phyloP scores from a whole-genome alignment of 1,140 invertebrate species.

The Brachionus asplanchnoidis region DNA sequence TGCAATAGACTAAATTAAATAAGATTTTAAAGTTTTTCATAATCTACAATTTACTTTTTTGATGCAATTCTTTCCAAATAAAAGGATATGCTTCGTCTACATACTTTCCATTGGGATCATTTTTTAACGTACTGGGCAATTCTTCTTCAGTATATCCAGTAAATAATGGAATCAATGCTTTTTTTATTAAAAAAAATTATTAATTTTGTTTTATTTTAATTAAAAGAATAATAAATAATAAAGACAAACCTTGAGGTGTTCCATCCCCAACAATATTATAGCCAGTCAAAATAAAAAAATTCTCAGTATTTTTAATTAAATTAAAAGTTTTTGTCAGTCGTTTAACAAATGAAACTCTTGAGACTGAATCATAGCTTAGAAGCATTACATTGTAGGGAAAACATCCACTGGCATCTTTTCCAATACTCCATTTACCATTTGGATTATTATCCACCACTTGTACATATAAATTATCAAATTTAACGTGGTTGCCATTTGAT shows the following conservation, averaged over 20 bases:
- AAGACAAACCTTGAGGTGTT: slow-evolving; percentile 62
- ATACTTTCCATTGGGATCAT: slow-evolving; percentile 65
- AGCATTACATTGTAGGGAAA: not conserved
- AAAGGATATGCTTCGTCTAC: slow-evolving; percentile 69
- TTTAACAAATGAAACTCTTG: not conserved
- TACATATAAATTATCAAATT: slow-evolving; percentile 27
- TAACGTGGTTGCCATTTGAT: not conserved
- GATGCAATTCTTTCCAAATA: slow-evolving; percentile 46
- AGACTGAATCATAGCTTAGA: slow-evolving; percentile 4
- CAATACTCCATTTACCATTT: not conserved
- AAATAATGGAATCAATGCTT: slow-evolving; percentile 65
- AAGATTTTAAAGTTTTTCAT: too few relatives aligned
- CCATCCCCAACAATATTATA: slow-evolving; percentile 91
- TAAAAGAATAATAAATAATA: not conserved
- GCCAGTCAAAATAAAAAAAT: not conserved
- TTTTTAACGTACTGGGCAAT: slow-evolving; percentile 71
- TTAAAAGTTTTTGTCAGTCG: not conserved
- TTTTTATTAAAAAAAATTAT: not conserved
- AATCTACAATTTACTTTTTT: slow-evolving; percentile 43
- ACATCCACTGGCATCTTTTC: not conserved
- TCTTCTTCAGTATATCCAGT: slow-evolving; percentile 79
- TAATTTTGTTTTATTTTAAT: not conserved
- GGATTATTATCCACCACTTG: not conserved
- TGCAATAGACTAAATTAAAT: too few relatives aligned
- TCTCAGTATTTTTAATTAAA: not conserved